Evolutionary conservation across 2,888 invertebrate genomes (phyloP), one percentile per base, ranked within the genome.

Genomic region (Tortrix viridana): DNA sequence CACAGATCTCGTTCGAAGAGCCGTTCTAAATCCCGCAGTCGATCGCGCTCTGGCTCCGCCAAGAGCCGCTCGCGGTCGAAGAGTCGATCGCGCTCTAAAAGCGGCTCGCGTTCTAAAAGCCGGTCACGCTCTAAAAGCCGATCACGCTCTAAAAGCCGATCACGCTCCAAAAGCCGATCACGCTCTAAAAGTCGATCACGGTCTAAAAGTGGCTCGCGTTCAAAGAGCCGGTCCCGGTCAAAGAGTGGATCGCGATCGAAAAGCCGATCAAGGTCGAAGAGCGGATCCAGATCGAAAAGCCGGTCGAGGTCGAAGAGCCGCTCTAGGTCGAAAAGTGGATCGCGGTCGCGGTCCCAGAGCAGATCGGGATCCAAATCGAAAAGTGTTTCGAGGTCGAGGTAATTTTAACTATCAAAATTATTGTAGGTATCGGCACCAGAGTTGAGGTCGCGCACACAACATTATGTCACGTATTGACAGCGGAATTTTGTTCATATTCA

Each of bases 261-360:
- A 49, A 78, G 79, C 19, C 71, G 85, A 0, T 88, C 86, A 0
- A 67, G 77, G 18, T 81, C 82, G 0, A 79, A 81, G 47, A 84
- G 85, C 7, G 68, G 84, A 0, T 90, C 88, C 0, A 69, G 78
- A 16, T 87, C 86, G 0, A 81, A 81, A 60, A 85, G 85, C 52
- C 76, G 80, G 0, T 89, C 84, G 0, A 68, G 80, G 38, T 87
- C 89, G 0, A 81, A 81, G 60, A 85, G 85, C 52, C 76, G 80
- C 0, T 89, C 79, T 41, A 70, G 81, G 41, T 86, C 88, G 3
- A 79, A 80, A 64, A 86, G 86, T 16, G 76, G 75, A 37, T 83
- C 82, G 26, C 67, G 73, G 56, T 74, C 93, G 1, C 76, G 82
- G 69, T 89, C 44, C n/a, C 55, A 84, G 6, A 80, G 62, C 65